Evolutionary conservation across 2,797 vertebrate genomes (phyloP).

Genomic region (Eulemur albifrons): DNA sequence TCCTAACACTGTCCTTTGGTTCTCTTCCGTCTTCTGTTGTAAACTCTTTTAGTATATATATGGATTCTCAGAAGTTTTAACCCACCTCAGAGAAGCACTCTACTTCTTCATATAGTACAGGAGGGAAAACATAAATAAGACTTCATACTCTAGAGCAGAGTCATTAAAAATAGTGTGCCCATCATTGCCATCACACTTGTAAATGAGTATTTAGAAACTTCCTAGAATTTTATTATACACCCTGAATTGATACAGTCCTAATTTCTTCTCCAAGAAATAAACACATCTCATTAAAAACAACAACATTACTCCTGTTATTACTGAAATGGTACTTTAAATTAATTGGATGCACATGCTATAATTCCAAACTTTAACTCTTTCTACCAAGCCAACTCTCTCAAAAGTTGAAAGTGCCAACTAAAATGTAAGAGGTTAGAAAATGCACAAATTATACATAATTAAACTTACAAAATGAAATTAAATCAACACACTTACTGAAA

Average conservation of each 20-base stretch:
- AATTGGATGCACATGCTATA: neutral
- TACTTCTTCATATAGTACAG: conserved; percentile 13
- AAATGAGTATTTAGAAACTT: neutral
- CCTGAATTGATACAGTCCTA: conserved; percentile 24
- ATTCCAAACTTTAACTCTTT: conserved; percentile 46
- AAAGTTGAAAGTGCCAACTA: conserved; percentile 38
- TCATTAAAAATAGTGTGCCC: conserved; percentile 3
- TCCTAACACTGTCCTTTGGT: neutral
- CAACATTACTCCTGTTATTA: neutral
- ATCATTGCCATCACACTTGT: neutral
- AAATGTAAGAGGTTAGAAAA: conserved; percentile 43
- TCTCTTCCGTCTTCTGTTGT: neutral
- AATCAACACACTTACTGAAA: conserved; percentile 21
- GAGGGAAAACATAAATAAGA: conserved; percentile 21
- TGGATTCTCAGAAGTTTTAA: neutral
- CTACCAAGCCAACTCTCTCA: neutral
- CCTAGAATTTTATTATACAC: conserved; percentile 29
- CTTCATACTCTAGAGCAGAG: neutral
- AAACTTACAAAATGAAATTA: conserved; percentile 41
- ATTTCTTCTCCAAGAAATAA: conserved; percentile 56
- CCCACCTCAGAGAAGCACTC: neutral
- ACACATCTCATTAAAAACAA: conserved; percentile 18
- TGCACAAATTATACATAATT: conserved; percentile 2
- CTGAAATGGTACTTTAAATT: conserved; percentile 37
- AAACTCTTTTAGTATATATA: neutral